Evolutionary conservation across 2,888 invertebrate genomes (phyloP).

Genomic region (Clepsis dumicolana): DNA sequence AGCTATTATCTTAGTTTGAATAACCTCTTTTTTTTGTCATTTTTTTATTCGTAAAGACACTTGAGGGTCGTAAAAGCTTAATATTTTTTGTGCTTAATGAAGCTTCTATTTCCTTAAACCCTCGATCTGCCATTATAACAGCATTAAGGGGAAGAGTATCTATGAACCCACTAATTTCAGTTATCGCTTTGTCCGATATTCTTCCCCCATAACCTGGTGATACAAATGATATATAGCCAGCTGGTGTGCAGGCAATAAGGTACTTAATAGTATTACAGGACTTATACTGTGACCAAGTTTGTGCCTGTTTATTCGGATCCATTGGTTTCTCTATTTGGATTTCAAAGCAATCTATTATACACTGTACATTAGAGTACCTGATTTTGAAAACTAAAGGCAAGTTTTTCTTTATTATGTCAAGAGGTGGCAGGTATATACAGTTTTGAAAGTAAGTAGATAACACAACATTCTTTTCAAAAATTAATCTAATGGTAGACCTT

Average conservation of each 20-base stretch:
- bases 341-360: background rate
- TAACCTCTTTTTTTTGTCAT: background rate
- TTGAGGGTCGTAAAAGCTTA: background rate
- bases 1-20: background rate
- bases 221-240: slow-evolving; percentile 8
- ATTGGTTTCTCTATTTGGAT: background rate
- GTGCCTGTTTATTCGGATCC: background rate
- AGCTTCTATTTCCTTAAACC: slow-evolving; percentile 14
- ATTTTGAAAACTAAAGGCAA: too few species aligned
- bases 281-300: slow-evolving; percentile 11
- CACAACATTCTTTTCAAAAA: too few species aligned
- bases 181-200: slow-evolving; percentile 12
- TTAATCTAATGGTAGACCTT: background rate
- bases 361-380: background rate
- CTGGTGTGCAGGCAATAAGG: slow-evolving; percentile 14
- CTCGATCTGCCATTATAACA: slow-evolving; percentile 13
- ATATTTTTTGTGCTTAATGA: slow-evolving; percentile 3
- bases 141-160: slow-evolving; percentile 12
- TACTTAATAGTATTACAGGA: background rate
- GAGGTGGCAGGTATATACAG: too few species aligned
- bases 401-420: too few species aligned
- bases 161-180: slow-evolving; percentile 2
- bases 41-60: background rate
- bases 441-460: too few species aligned
- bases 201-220: slow-evolving; percentile 21